Evolutionary conservation across 2,797 vertebrate genomes (phyloP).

Genomic region (Xenops minutus): DNA sequence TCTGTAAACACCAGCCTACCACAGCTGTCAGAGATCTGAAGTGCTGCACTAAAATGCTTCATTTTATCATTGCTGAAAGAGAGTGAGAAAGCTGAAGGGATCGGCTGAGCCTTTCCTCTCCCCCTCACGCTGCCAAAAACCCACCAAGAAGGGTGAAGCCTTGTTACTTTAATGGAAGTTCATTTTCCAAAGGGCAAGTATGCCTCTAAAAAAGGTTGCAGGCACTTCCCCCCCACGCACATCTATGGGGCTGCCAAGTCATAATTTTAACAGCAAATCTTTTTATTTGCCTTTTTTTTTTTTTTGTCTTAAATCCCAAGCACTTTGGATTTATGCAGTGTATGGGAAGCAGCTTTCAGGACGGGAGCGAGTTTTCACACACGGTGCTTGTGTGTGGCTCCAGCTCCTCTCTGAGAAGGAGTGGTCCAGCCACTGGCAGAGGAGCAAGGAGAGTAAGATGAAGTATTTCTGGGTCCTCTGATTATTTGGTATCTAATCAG

Average conservation of each 20-base stretch:
- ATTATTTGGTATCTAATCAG: neutral
- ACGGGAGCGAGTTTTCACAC: neutral
- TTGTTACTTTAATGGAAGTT: slow-evolving; percentile 12
- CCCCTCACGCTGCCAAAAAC: neutral
- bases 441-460: neutral
- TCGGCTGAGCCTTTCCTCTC: neutral
- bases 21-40: slow-evolving; percentile 44
- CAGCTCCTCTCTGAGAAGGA: neutral
- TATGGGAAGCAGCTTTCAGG: slow-evolving; percentile 18
- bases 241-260: neutral
- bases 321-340: neutral
- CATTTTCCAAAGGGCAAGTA: slow-evolving; percentile 31
- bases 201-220: slow-evolving; percentile 45
- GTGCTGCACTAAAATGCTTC: neutral
- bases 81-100: neutral
- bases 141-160: neutral
- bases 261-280: slow-evolving; percentile 39
- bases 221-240: neutral
- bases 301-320: neutral
- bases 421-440: neutral
- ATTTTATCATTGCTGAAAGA: neutral
- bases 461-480: neutral
- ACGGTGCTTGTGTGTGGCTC: neutral
- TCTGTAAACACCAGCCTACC: slow-evolving; percentile 49
- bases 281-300: slow-evolving; percentile 36